A percentile compares a stretch with the other conserved stretches of the same genome.
Evolutionary conservation across 2,888 invertebrate genomes (phyloP).

Genomic region (Eupithecia inturbata): DNA sequence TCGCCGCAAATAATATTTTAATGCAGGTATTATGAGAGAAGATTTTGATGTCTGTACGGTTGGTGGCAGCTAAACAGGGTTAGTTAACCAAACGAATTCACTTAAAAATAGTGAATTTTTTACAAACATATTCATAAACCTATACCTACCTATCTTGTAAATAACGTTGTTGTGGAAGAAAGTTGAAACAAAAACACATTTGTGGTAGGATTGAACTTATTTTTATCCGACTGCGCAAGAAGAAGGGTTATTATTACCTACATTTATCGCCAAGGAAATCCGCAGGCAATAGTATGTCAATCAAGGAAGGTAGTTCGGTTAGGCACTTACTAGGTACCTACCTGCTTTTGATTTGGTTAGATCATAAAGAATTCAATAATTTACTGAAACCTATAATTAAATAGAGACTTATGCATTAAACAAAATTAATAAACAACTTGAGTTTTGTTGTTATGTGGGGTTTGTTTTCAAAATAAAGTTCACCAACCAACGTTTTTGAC

Average conservation of each 20-base stretch:
- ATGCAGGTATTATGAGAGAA: neutral
- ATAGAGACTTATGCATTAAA: conserved; percentile 2
- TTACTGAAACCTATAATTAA: conserved; percentile 14
- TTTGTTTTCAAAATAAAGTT: neutral
- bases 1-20: neutral
- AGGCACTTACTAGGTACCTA: neutral
- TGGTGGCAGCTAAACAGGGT: neutral
- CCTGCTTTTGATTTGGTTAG: conserved; percentile 4
- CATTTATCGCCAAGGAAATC: conserved; percentile 1
- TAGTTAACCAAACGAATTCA: too few species aligned
- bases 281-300: neutral
- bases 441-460: neutral
- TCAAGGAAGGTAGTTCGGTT: neutral
- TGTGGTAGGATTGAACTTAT: too few species aligned
- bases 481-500: neutral
- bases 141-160: too few species aligned
- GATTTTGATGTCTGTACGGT: neutral
- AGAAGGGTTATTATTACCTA: too few species aligned
- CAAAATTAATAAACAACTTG: neutral
- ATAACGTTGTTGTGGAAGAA: too few species aligned
- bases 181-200: too few species aligned
- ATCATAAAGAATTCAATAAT: conserved; percentile 6
- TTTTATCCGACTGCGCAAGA: too few species aligned
- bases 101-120: too few species aligned
- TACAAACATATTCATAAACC: too few species aligned